Evolutionary conservation across 2,113 vertebrate genomes (phyloP).

Genomic region (Neomonachus schauinslandi): DNA sequence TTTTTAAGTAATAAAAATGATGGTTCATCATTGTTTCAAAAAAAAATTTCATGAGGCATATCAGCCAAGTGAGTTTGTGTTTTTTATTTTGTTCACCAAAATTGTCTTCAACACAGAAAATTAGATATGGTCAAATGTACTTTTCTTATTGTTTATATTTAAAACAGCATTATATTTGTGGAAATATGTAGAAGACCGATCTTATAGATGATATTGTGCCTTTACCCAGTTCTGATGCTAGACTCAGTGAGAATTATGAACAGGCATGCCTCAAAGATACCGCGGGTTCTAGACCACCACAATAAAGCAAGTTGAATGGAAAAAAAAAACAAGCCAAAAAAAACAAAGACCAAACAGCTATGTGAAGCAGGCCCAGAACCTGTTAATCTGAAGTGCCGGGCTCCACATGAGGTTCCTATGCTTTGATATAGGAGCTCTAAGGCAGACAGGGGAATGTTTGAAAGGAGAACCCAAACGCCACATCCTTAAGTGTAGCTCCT

Average conservation of each 20-base stretch:
- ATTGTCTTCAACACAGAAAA: constrained; percentile 33
- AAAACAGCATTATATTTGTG: neutral
- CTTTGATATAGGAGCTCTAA: neutral
- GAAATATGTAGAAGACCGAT: neutral
- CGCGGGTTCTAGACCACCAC: neutral
- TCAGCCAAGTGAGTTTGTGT: neutral
- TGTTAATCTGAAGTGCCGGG: neutral
- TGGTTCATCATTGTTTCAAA: neutral
- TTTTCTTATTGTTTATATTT: constrained; percentile 19
- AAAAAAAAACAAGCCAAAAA: no score
- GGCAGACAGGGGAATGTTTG: neutral
- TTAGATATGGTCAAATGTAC: neutral
- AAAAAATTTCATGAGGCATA: neutral
- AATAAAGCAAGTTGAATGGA: neutral
- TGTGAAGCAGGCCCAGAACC: neutral
- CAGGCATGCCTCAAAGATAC: neutral
- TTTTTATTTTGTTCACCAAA: constrained; percentile 43
- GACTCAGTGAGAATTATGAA: neutral
- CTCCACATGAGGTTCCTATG: no score
- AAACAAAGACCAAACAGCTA: neutral
- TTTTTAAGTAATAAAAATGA: neutral
- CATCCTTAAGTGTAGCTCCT: neutral
- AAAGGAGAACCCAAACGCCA: neutral
- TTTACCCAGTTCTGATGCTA: constrained; percentile 7
- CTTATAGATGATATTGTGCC: neutral